A percentile compares a stretch with the other conserved stretches of the same genome.
Evolutionary conservation across 2,888 invertebrate species (phyloP).

Genomic region (Taenaris catops): DNA sequence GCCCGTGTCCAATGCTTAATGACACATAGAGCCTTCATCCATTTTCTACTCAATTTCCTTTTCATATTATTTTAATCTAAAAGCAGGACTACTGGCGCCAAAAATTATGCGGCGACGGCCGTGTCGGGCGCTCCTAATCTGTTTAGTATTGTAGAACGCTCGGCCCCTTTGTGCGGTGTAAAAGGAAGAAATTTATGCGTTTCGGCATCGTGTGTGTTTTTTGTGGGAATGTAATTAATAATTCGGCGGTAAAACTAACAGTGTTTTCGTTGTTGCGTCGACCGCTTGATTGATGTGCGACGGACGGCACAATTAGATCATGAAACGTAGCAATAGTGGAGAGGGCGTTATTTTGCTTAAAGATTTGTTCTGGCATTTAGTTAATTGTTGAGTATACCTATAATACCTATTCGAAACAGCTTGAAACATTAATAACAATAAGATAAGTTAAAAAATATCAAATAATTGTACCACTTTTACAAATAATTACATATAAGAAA

Average conservation of each 20-base stretch:
- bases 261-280: conserved; percentile 73
- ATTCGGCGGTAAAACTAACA: conserved; percentile 81
- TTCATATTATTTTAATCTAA: conserved; percentile 79
- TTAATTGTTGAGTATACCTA: too few relatives aligned
- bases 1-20: conserved; percentile 73
- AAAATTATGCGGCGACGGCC: conserved; percentile 76
- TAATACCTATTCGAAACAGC: too few relatives aligned
- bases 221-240: conserved; percentile 79
- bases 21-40: conserved; percentile 73
- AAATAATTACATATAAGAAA: too few relatives aligned
- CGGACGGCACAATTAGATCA: conserved; percentile 45
- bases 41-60: conserved; percentile 80
- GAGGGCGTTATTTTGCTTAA: too few relatives aligned
- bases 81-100: conserved; percentile 79
- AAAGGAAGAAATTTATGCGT: conserved; percentile 79
- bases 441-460: too few relatives aligned
- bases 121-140: conserved; percentile 72
- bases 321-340: too few relatives aligned
- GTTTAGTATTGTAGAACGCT: conserved; percentile 69
- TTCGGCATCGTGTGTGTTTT: conserved; percentile 78
- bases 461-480: too few relatives aligned
- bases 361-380: too few relatives aligned
- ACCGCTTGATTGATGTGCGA: conserved; percentile 62
- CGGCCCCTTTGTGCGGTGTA: conserved; percentile 73
- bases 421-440: too few relatives aligned